Evolutionary conservation across 2,888 invertebrate species (phyloP).

Genomic region (Rhamnusium bicolor): DNA sequence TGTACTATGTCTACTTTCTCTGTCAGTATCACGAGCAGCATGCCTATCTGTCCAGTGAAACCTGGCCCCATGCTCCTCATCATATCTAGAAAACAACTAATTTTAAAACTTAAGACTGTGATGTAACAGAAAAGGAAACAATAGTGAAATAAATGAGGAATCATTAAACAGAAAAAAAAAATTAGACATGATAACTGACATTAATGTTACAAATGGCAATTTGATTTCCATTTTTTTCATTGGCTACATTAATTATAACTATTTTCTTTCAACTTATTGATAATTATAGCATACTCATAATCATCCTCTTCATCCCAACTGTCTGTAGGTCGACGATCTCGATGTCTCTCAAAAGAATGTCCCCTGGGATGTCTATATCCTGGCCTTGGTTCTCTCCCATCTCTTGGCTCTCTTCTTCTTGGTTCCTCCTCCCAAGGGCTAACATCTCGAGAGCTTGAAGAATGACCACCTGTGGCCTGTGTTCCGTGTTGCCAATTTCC

Average conservation of each 20-base stretch:
- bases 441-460: slow-evolving; percentile 83
- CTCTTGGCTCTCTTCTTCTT: slow-evolving; percentile 69
- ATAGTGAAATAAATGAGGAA: no score
- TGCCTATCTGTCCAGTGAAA: slow-evolving; percentile 63
- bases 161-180: no score
- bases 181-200: no score
- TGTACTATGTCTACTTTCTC: slow-evolving; percentile 58
- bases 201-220: no score
- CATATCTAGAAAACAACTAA: slow-evolving; percentile 62
- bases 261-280: not conserved
- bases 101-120: not conserved
- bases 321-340: slow-evolving; percentile 73
- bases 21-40: slow-evolving; percentile 59
- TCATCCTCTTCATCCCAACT: slow-evolving; percentile 80
- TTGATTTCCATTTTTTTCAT: no score
- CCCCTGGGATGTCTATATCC: slow-evolving; percentile 69
- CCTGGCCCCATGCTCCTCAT: slow-evolving; percentile 64
- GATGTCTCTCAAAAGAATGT: slow-evolving; percentile 66
- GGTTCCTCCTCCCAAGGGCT: slow-evolving; percentile 87
- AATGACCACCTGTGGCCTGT: slow-evolving; percentile 67
- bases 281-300: slow-evolving; percentile 75
- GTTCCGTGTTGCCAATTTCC: slow-evolving; percentile 61
- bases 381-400: slow-evolving; percentile 63
- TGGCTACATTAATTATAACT: not conserved
- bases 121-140: no score